Conservation (phyloP, 2,113 vertebrate genomes). For the Cyanocitta stelleri region DNA sequence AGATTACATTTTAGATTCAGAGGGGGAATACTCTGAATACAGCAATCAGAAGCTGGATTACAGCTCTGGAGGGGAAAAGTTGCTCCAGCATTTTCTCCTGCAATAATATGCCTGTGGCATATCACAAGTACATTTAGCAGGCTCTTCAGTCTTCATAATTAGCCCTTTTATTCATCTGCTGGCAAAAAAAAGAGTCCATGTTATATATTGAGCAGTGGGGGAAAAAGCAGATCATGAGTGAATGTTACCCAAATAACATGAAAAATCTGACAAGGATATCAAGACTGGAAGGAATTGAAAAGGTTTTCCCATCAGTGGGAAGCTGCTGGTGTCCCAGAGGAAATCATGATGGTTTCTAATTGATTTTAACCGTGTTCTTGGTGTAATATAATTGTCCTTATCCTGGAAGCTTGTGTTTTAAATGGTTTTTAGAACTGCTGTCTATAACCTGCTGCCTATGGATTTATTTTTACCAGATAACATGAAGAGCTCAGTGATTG, state of each 20-base stretch:
- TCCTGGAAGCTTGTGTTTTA: background rate
- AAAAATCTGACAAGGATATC: background rate
- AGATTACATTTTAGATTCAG: background rate
- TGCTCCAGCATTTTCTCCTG: background rate
- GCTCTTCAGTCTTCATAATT: background rate
- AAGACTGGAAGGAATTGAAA: background rate
- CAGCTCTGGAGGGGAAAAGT: background rate
- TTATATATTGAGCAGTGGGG: background rate
- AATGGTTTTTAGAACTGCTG: background rate
- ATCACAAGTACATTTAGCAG: background rate
- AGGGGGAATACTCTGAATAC: background rate
- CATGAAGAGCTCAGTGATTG: background rate
- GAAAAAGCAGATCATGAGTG: background rate
- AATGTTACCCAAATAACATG: background rate
- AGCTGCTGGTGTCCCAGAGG: background rate
- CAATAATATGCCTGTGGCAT: fast-evolving
- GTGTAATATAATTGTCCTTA: background rate
- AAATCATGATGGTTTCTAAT: constrained; percentile 19
- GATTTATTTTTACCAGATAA: background rate
- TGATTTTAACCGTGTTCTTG: background rate
- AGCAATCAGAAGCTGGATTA: background rate
- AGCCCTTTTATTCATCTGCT: background rate
- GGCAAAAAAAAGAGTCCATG: background rate
- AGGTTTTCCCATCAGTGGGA: constrained; percentile 5
- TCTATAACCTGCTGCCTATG: background rate